Evolutionary conservation across 2,888 invertebrate species (phyloP), one percentile per base, ranked within the genome.

Genomic region (Liposcelis brunnea): DNA sequence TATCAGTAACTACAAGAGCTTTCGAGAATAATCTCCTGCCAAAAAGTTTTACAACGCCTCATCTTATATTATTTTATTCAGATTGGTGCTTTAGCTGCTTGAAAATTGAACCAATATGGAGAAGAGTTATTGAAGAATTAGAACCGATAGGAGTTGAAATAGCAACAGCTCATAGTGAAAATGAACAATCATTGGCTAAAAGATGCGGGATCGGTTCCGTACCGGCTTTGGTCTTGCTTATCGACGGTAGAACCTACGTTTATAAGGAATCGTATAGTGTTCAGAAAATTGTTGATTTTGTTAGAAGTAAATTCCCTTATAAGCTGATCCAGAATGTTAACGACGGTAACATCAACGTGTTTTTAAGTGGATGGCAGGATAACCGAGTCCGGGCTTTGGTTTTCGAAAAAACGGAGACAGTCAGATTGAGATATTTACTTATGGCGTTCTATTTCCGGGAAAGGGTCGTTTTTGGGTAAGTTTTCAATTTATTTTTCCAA

Each of bases 81-180:
- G 93, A 94, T 62, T 91, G 89, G 83, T 95, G 94, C 60, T 86
- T 90, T 61, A 77, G 85, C 42, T 95, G 94, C 61, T 76, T 89
- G 50, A 80, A 67, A 55, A 78, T 83, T n/a, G 87, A 90, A 40
- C 81, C 81, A 1, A 74, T 84, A 8, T 87, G 91, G 75, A 72
- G 85, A 43, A 75, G 84, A 50, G 68, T 94, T 44, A 79, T 87
- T 35, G 84, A 87, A 55, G 83, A 91, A 37, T 64, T 94, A 45
- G 85, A 89, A 58, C 85, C 85, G 18, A 59, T 71, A 38, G 55
- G 94, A 52, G 73, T 86, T 46, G 77, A 77, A 49, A 71, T 87
- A 62, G 84, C 77, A 1, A 84, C 86, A 1, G 76, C 85, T 31
- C 89, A 94, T 63, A 83, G 85, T 1, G 83, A 81, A 1, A 78